phyloP scores from a whole-genome alignment of 2,113 vertebrate species.

The Carassius auratus region DNA sequence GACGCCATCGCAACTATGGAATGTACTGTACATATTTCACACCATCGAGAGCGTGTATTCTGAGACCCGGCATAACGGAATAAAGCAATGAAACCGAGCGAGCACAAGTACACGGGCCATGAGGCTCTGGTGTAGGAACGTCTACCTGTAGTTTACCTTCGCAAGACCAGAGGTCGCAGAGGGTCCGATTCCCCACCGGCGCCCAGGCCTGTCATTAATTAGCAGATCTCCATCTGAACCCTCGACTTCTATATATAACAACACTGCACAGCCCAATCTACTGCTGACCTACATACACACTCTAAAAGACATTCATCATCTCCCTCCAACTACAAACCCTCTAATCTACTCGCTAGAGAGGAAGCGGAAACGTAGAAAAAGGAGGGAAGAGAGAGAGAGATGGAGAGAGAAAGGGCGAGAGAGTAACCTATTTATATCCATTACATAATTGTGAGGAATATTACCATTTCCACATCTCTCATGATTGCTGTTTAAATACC shows the following conservation, averaged over 20 bases:
- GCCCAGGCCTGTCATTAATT: constrained; percentile 58
- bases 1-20: constrained; percentile 55
- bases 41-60: constrained; percentile 58
- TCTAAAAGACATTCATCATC: constrained; percentile 64
- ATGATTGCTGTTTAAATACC: constrained; percentile 17
- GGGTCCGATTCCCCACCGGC: constrained; percentile 43
- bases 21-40: constrained; percentile 58
- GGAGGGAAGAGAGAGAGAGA: constrained; percentile 62
- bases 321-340: constrained; percentile 69
- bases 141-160: constrained; percentile 35
- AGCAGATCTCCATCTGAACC: constrained; percentile 57
- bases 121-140: constrained; percentile 13
- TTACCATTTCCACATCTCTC: constrained; percentile 25
- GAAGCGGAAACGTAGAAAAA: constrained; percentile 56
- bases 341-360: constrained; percentile 71
- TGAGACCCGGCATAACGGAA: constrained; percentile 72
- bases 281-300: constrained; percentile 55
- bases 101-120: constrained; percentile 40
- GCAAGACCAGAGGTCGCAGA: constrained; percentile 51
- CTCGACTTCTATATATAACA: constrained; percentile 56
- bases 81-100: constrained; percentile 59
- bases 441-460: constrained; percentile 45
- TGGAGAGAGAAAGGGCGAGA: constrained; percentile 28
- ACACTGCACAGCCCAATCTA: constrained; percentile 60
- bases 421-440: constrained; percentile 41